These are phyloP conservation scores for Meleagris gallopavo DNA, from an alignment of 2,113 vertebrate species.

Conservation along the genomic window DNA sequence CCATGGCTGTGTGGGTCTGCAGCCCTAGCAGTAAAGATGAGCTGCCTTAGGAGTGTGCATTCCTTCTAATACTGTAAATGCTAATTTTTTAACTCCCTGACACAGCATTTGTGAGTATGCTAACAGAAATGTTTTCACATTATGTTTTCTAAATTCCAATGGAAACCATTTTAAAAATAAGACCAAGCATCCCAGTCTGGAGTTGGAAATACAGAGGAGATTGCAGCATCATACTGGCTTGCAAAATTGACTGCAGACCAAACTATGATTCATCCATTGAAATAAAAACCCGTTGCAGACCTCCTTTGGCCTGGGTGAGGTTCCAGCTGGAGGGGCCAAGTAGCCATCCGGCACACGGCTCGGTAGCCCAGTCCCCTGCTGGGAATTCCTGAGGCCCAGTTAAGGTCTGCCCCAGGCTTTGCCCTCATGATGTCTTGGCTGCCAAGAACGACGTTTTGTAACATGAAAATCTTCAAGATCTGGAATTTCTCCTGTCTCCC, in stretches of 20 bases:
- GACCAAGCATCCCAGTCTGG: neutral
- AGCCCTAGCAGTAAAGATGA: neutral
- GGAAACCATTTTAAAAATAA: slow-evolving; percentile 37
- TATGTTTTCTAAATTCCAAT: slow-evolving; percentile 46
- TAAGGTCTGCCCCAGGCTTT: rapidly evolving
- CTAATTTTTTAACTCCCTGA: slow-evolving; percentile 43
- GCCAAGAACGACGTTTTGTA: neutral
- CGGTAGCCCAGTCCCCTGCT: neutral
- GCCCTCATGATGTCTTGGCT: neutral
- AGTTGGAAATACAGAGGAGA: neutral
- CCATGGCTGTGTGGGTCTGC: neutral
- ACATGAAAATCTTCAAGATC: neutral
- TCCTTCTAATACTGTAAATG: slow-evolving; percentile 11
- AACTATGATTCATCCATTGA: slow-evolving; percentile 24
- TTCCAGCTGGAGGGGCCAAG: neutral
- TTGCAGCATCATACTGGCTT: slow-evolving; percentile 25
- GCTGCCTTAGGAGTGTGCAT: neutral
- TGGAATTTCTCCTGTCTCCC: neutral
- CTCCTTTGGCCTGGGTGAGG: neutral
- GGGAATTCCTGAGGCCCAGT: neutral
- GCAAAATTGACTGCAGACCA: slow-evolving; percentile 30
- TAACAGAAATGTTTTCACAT: slow-evolving; percentile 23
- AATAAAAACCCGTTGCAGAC: neutral
- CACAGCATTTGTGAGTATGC: neutral
- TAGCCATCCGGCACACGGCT: rapidly evolving